Evolutionary conservation across 2,797 vertebrate genomes (phyloP).

Genomic region (Chiroxiphia lanceolata): DNA sequence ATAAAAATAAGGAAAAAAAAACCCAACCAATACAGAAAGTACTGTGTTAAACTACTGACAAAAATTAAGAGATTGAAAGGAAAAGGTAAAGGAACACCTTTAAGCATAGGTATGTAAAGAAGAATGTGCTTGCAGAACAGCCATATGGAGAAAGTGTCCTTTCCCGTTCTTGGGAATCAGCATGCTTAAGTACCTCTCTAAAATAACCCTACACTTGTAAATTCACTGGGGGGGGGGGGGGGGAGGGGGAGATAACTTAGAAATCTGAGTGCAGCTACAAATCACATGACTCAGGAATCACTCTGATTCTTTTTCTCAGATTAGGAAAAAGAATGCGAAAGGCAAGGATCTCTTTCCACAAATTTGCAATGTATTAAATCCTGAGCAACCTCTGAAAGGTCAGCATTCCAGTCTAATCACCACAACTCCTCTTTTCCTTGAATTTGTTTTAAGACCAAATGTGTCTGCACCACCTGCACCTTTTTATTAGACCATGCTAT

Average conservation of each 20-base stretch:
- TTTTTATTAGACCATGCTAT: neutral
- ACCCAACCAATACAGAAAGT: neutral
- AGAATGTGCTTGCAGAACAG: neutral
- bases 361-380: neutral
- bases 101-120: neutral
- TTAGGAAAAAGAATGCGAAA: neutral
- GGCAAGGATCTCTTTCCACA: neutral
- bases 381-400: neutral
- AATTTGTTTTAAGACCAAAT: neutral
- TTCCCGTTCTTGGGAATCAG: neutral
- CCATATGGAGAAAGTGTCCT: accelerated
- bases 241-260: neutral
- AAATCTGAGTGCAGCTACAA: neutral
- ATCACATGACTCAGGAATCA: neutral
- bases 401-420: neutral
- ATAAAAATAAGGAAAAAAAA: neutral
- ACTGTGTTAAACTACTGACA: neutral
- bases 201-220: neutral
- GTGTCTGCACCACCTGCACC: neutral
- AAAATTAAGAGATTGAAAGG: neutral
- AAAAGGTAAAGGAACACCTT: neutral
- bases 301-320: neutral
- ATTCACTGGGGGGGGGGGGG: neutral
- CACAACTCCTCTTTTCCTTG: neutral
- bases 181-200: neutral